Evolutionary conservation across 2,888 invertebrate genomes (phyloP).

Genomic region (Seladonia tumulorum): DNA sequence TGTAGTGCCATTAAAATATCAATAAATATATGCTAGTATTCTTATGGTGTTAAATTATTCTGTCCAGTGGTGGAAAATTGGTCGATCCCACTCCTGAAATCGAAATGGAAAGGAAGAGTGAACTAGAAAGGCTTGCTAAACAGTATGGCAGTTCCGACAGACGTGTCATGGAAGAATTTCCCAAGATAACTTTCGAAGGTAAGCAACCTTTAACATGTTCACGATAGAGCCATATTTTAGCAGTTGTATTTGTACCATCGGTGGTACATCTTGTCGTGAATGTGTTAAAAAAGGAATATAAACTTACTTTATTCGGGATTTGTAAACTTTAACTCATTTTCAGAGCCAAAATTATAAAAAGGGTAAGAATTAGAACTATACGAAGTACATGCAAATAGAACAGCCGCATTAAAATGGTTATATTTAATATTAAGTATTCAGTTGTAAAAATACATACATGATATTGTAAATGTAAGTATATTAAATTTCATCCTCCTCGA

Average conservation of each 20-base stretch:
- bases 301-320: not conserved
- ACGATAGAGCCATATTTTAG: too few species aligned
- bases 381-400: constrained; percentile 41
- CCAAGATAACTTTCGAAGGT: constrained; percentile 92
- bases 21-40: not conserved
- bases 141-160: constrained; percentile 91
- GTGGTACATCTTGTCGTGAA: too few species aligned
- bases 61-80: constrained; percentile 89
- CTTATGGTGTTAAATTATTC: not conserved
- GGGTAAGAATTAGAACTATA: constrained; percentile 9
- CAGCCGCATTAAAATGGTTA: constrained; percentile 38
- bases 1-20: not conserved
- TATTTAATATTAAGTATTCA: constrained; percentile 49
- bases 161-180: constrained; percentile 95
- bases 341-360: constrained; percentile 55
- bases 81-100: constrained; percentile 93
- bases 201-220: constrained; percentile 23
- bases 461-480: constrained; percentile 47
- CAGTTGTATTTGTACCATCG: too few species aligned
- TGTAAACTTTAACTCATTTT: constrained; percentile 38
- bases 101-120: constrained; percentile 90
- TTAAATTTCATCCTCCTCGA: constrained; percentile 21
- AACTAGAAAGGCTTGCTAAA: constrained; percentile 92
- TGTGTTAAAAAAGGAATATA: not conserved
- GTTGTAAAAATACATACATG: constrained; percentile 54